These are phyloP conservation scores for Zaprionus camerounensis DNA, from an alignment of 1,140 invertebrate species.

Conservation along the genomic window DNA sequence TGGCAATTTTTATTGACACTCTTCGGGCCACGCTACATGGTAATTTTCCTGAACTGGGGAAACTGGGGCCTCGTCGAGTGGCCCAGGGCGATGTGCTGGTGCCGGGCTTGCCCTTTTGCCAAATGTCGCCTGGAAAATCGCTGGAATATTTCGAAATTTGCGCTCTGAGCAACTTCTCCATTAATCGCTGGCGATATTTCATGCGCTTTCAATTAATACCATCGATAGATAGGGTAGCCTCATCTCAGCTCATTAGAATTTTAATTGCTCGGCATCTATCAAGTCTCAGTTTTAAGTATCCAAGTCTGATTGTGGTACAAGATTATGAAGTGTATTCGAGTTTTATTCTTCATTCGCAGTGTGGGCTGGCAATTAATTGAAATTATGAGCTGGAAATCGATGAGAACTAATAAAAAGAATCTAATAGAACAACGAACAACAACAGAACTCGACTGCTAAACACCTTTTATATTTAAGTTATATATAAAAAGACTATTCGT, in stretches of 20 bases:
- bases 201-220: constrained; percentile 1
- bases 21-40: constrained; percentile 33
- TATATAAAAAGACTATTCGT: no score
- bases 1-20: constrained; percentile 63
- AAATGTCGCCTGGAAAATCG: constrained; percentile 51
- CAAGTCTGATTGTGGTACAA: neutral
- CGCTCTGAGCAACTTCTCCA: constrained; percentile 24
- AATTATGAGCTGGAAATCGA: constrained; percentile 1
- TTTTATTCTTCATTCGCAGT: neutral
- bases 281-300: neutral
- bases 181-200: constrained; percentile 3
- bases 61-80: constrained; percentile 4
- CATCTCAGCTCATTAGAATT: constrained; percentile 3
- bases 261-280: neutral
- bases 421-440: neutral
- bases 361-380: constrained; percentile 5
- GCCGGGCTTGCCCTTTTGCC: constrained; percentile 58
- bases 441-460: neutral
- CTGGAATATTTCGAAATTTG: constrained; percentile 51
- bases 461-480: no score
- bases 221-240: neutral
- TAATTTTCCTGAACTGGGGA: constrained; percentile 21
- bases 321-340: neutral
- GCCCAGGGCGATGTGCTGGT: constrained; percentile 7
- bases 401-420: neutral